phyloP scores from a whole-genome alignment of 2,113 vertebrate genomes.

The Stegastes partitus region DNA sequence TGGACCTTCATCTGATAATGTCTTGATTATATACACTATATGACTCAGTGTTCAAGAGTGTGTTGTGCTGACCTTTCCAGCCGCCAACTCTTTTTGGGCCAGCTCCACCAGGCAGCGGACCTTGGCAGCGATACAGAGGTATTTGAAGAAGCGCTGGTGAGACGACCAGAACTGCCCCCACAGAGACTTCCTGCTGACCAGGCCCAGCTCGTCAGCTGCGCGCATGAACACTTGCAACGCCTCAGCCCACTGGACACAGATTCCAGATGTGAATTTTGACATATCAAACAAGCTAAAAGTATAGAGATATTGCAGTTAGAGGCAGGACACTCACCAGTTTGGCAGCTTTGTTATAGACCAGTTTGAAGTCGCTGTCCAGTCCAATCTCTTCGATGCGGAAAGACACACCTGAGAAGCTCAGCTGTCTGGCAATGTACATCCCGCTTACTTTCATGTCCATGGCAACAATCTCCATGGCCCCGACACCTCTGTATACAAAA shows the following conservation, averaged over 20 bases:
- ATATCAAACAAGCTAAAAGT: background rate
- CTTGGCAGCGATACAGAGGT: constrained; percentile 97
- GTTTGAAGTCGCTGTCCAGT: constrained; percentile 89
- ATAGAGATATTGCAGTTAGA: background rate
- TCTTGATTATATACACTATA: background rate
- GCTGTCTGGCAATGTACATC: constrained; percentile 99
- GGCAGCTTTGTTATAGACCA: constrained; percentile 95
- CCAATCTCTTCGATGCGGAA: constrained; percentile 97
- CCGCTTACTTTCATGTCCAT: constrained; percentile 99
- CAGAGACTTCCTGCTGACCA: constrained; percentile 95
- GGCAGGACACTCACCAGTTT: constrained; percentile 88
- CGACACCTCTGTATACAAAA: constrained; percentile 89
- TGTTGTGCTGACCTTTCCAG: constrained; percentile 88
- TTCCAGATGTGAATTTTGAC: constrained; percentile 1
- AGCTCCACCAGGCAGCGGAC: constrained; percentile 94
- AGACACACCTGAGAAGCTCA: constrained; percentile 97
- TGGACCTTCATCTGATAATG: background rate
- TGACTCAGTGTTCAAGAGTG: constrained; percentile 20
- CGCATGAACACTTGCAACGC: constrained; percentile 92
- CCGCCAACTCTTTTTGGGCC: constrained; percentile 90
- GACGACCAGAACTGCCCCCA: constrained; percentile 99
- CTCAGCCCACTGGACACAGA: constrained; percentile 92
- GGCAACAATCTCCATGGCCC: constrained; percentile 98
- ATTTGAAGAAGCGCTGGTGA: constrained; percentile 99
- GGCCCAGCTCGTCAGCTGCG: constrained; percentile 90